A percentile compares a stretch with the other conserved stretches of the same genome.
phyloP scores from a whole-genome alignment of 1,140 invertebrate genomes.

The Drosophila parvula region DNA sequence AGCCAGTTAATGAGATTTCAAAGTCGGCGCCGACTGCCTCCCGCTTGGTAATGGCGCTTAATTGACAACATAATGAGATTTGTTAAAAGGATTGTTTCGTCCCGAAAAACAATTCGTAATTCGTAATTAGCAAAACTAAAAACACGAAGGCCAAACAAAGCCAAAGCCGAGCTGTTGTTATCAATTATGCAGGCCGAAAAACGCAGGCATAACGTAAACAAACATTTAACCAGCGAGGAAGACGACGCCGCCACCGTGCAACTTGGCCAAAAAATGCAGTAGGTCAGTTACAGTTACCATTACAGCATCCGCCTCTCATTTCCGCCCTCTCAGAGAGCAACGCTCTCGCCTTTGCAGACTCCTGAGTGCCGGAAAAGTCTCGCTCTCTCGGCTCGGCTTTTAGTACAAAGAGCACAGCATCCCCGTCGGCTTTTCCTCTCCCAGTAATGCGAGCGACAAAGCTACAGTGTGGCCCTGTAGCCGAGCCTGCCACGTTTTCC shows the following conservation, averaged over 20 bases:
- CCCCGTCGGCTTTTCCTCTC: conserved; percentile 27
- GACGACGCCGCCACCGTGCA: conserved; percentile 30
- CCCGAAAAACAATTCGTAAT: conserved; percentile 39
- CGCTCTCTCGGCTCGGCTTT: conserved; percentile 17
- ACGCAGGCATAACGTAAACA: conserved; percentile 75
- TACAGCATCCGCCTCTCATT: conserved; percentile 44
- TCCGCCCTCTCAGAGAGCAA: background rate
- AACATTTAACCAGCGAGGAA: conserved; percentile 59
- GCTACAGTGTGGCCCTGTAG: conserved; percentile 51
- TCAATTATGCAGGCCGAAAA: conserved; percentile 73
- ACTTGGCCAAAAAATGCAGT: conserved; percentile 60
- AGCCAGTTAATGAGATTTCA: conserved; percentile 79
- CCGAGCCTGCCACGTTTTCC: conserved; percentile 8
- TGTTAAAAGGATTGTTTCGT: conserved; percentile 75
- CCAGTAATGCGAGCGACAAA: conserved; percentile 40
- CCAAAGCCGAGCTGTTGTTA: conserved; percentile 49
- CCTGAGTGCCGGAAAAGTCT: conserved; percentile 5
- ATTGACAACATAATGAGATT: conserved; percentile 80
- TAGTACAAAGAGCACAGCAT: conserved; percentile 71
- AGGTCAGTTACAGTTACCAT: conserved; percentile 69
- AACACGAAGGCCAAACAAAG: conserved; percentile 9
- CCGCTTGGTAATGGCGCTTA: conserved; percentile 62
- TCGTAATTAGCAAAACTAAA: conserved; percentile 59
- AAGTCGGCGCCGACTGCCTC: background rate
- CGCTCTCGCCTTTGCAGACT: conserved; percentile 35